Base-by-base conservation (phyloP, 2,888 invertebrate species). In the Thecophora atra region DNA sequence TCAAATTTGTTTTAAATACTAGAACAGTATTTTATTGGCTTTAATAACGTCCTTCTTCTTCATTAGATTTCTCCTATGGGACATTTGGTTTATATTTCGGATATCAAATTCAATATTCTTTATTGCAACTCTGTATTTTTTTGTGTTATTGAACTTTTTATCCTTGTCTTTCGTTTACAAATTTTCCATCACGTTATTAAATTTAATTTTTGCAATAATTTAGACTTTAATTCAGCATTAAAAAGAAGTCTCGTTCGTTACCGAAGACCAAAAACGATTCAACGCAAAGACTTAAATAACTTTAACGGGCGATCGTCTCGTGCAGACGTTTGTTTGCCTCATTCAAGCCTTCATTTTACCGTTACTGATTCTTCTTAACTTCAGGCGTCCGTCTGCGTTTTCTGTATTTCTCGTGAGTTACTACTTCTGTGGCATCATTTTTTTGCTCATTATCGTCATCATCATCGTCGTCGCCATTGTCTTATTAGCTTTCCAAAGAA, bases 131-230 rank as follows among this genome's bases (percentile, higher is more conserved):
- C 11, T 47, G 47, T 47, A 8, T 47, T 47, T 47, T 47, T 11
- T n/a, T 47, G 4, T n/a, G 11, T 47, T 26, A 26, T 58, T 24
- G 6, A 58, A 28, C 8, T n/a, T n/a, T n/a, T n/a, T n/a, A 37
- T 37, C 37, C 37, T 37, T 37, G 37, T 58, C 28, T 58, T 24
- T 58, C 24, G 7, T n/a, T 24, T 28, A 58, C 58, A 67, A 54
- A 67, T 52, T 67, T 54, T 51, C 66, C 66, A 67, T 15, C 51
- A 37, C 54, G 51, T 54, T 54, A 30, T 67, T 54, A 67, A 54
- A 67, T 17, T 28, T 37, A 67, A 67, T 54, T 52, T 67, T 30
- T 54, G 19, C 37, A 67, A 67, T 67, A 67, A 67, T 37, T 67
- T 28, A 58, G 28, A 26, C 4, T 58, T 26, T 28, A 11, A n/a